These are phyloP conservation scores for Atta colombica DNA, from an alignment of 1,140 invertebrate genomes.

Conservation along the genomic window DNA sequence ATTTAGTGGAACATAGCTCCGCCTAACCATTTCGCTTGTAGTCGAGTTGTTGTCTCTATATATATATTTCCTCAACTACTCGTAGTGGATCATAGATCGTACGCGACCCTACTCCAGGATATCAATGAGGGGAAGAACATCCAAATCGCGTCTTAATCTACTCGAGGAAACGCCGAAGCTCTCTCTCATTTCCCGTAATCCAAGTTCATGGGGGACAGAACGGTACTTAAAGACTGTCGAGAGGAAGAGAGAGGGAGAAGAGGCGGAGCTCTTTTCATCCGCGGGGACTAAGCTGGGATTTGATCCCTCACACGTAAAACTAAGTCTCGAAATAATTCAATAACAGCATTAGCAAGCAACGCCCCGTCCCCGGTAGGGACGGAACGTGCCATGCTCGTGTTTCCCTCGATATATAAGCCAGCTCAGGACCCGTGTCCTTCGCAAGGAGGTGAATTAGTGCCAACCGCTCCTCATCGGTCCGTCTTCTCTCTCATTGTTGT, in stretches of 20 bases:
- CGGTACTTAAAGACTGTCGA: constrained; percentile 45
- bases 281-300: constrained; percentile 78
- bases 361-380: constrained; percentile 58
- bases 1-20: not conserved
- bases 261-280: constrained; percentile 79
- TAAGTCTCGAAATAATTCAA: constrained; percentile 85
- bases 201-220: constrained; percentile 40
- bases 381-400: constrained; percentile 53
- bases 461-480: constrained; percentile 65
- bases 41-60: not conserved
- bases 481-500: constrained; percentile 58
- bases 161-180: constrained; percentile 73
- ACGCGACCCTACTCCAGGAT: constrained; percentile 40
- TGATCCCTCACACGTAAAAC: constrained; percentile 81
- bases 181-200: constrained; percentile 34
- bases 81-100: constrained; percentile 10
- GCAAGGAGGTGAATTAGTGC: constrained; percentile 72
- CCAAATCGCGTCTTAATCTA: constrained; percentile 83
- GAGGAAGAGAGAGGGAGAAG: constrained; percentile 26
- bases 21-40: constrained; percentile 8
- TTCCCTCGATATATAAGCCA: constrained; percentile 41
- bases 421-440: constrained; percentile 59
- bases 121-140: constrained; percentile 55
- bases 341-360: constrained; percentile 81
- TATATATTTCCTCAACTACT: not conserved